These are phyloP conservation scores for Stigmatopora argus DNA, from an alignment of 2,113 vertebrate species.

Conservation along the genomic window DNA sequence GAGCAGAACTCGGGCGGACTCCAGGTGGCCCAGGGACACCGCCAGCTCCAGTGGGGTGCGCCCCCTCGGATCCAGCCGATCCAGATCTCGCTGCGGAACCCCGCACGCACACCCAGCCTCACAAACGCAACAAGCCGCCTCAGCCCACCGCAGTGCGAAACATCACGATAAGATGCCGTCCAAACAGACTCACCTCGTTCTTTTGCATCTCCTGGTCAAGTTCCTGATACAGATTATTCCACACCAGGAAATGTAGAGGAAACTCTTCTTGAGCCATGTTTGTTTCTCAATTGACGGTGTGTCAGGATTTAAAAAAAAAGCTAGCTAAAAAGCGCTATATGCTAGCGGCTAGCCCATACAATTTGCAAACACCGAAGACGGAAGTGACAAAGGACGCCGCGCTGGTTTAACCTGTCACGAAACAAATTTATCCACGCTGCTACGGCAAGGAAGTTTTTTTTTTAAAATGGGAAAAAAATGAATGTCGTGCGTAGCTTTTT, in stretches of 20 bases:
- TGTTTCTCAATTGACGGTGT: constrained; percentile 6
- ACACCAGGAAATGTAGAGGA: constrained; percentile 83
- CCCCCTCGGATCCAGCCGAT: constrained; percentile 81
- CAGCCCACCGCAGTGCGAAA: constrained; percentile 50
- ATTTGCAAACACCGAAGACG: constrained; percentile 9
- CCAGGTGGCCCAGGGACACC: constrained; percentile 86
- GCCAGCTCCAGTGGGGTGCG: constrained; percentile 88
- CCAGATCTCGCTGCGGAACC: constrained; percentile 76
- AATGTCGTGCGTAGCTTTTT: constrained; percentile 13
- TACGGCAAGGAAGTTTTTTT: background rate
- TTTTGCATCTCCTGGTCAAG: constrained; percentile 81
- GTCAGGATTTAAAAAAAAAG: background rate
- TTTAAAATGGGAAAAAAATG: background rate
- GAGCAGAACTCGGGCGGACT: constrained; percentile 84
- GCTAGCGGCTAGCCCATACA: constrained; percentile 29
- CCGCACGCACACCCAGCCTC: constrained; percentile 6
- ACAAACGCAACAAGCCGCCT: constrained; percentile 13
- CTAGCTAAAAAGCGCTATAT: background rate
- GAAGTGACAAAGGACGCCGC: constrained; percentile 5
- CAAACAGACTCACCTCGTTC: constrained; percentile 57
- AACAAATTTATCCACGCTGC: background rate
- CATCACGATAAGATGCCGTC: background rate
- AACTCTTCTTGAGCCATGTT: constrained; percentile 76
- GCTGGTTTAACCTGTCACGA: background rate
- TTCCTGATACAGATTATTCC: constrained; percentile 84